Evolutionary conservation across 2,888 invertebrate genomes (phyloP).

Genomic region (Thalpophila matura): DNA sequence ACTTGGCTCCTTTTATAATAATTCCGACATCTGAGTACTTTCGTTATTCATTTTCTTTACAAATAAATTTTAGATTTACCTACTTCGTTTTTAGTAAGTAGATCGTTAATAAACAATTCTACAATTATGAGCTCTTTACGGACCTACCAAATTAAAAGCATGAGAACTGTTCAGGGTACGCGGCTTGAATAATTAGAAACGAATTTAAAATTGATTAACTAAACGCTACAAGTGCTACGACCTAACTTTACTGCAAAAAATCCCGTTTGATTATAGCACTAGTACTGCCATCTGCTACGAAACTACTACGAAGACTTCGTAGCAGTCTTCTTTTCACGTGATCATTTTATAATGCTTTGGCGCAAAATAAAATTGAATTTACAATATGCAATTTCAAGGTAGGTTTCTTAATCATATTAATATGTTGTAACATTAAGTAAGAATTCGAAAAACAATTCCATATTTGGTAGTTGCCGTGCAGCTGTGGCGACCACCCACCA

Average conservation of each 20-base stretch:
- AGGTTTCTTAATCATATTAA: conserved; percentile 25
- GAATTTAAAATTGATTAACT: conserved; percentile 31
- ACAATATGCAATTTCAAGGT: conserved; percentile 1
- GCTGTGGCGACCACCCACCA: conserved; percentile 66
- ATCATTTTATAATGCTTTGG: neutral
- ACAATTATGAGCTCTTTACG: neutral
- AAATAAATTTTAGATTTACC: neutral
- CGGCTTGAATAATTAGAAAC: conserved; percentile 26
- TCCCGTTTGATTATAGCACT: conserved; percentile 43
- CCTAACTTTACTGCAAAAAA: conserved; percentile 39
- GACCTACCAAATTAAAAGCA: neutral
- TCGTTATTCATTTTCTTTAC: neutral
- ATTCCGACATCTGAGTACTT: neutral
- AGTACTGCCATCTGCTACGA: conserved; percentile 49
- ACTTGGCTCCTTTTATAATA: conserved; percentile 7
- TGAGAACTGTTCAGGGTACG: conserved; percentile 12
- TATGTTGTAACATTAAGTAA: conserved; percentile 34
- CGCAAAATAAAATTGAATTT: neutral
- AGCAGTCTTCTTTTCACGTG: conserved; percentile 38
- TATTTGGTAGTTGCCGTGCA: conserved; percentile 53
- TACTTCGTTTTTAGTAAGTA: neutral
- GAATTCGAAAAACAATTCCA: conserved; percentile 35
- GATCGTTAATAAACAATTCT: too few relatives aligned
- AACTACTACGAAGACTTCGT: conserved; percentile 43
- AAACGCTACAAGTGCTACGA: conserved; percentile 16